A percentile compares a stretch with the other conserved stretches of the same genome.
Evolutionary conservation across 2,113 vertebrate genomes (phyloP).

Genomic region (Gadus macrocephalus): DNA sequence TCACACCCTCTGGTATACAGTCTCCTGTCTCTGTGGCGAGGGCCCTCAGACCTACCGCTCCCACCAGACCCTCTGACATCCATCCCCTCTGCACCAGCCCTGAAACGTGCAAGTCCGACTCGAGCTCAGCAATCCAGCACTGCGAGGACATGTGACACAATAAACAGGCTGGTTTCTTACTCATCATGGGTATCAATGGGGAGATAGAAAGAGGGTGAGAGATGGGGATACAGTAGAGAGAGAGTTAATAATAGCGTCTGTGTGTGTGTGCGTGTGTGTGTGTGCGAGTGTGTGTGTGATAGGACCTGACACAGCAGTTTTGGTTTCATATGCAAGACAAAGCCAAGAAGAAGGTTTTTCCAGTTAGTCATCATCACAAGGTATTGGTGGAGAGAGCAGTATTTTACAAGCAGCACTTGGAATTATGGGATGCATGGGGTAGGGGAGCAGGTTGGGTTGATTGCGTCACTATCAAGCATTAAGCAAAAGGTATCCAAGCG

Average conservation of each 20-base stretch:
- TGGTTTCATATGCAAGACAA: conserved; percentile 80
- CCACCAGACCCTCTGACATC: neutral
- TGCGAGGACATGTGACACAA: conserved; percentile 37
- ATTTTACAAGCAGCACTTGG: conserved; percentile 64
- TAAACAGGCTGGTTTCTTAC: conserved; percentile 50
- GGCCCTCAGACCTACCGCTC: neutral
- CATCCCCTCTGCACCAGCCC: conserved; percentile 34
- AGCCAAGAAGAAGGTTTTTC: conserved; percentile 63
- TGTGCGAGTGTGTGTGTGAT: conserved; percentile 20
- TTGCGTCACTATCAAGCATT: conserved; percentile 56
- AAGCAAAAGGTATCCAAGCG: conserved; percentile 10
- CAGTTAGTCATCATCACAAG: conserved; percentile 45
- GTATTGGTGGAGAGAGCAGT: conserved; percentile 38
- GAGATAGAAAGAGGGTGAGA: conserved; percentile 53
- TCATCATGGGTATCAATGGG: conserved; percentile 61
- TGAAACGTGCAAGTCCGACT: conserved; percentile 17
- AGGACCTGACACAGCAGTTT: conserved; percentile 65
- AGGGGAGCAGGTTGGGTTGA: conserved; percentile 3
- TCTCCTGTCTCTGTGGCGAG: conserved; percentile 35
- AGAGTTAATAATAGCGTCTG: conserved; percentile 59
- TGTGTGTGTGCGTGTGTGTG: too few species aligned
- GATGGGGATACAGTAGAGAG: conserved; percentile 3
- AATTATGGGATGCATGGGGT: conserved; percentile 11
- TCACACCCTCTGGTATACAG: neutral
- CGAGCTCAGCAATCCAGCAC: conserved; percentile 10